Evolutionary conservation across 2,797 vertebrate genomes (phyloP).

Genomic region (Crenichthys baileyi): DNA sequence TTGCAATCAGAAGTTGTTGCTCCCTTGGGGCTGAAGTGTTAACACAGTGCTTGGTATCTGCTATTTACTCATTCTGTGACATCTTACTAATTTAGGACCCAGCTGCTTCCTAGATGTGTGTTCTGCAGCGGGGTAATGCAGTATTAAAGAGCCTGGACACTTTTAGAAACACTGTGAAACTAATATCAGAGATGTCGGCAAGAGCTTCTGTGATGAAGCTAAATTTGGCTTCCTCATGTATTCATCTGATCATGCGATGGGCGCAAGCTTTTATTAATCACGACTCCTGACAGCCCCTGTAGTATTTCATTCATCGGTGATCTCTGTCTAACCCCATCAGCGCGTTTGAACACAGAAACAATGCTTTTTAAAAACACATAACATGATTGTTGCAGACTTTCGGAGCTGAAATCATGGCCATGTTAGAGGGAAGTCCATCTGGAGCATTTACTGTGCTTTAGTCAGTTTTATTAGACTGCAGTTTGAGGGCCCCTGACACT

Average conservation of each 20-base stretch:
- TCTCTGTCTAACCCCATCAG: slow-evolving; percentile 69
- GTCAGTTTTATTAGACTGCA: slow-evolving; percentile 59
- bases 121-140: slow-evolving; percentile 20
- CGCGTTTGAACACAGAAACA: slow-evolving; percentile 71
- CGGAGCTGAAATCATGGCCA: slow-evolving; percentile 54
- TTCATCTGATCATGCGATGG: slow-evolving; percentile 3
- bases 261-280: slow-evolving; percentile 48
- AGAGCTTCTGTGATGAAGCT: slow-evolving; percentile 23
- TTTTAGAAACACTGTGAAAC: slow-evolving; percentile 35
- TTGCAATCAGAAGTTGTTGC: slow-evolving; percentile 53
- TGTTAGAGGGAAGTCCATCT: slow-evolving; percentile 62
- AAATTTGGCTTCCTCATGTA: slow-evolving; percentile 51
- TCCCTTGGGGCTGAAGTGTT: slow-evolving; percentile 66
- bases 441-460: slow-evolving; percentile 54
- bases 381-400: slow-evolving; percentile 53
- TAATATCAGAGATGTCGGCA: slow-evolving; percentile 23
- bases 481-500: slow-evolving; percentile 46
- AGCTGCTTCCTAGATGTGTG: slow-evolving; percentile 31
- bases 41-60: slow-evolving; percentile 55
- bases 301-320: slow-evolving; percentile 66
- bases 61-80: slow-evolving; percentile 51
- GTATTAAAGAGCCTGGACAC: slow-evolving; percentile 18
- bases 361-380: slow-evolving; percentile 70
- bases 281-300: slow-evolving; percentile 57
- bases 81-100: slow-evolving; percentile 47